Percentiles rank a stretch among this genome's conserved stretches.
Evolutionary conservation across 2,888 invertebrate genomes (phyloP).

Genomic region (Nephrotoma flavescens): DNA sequence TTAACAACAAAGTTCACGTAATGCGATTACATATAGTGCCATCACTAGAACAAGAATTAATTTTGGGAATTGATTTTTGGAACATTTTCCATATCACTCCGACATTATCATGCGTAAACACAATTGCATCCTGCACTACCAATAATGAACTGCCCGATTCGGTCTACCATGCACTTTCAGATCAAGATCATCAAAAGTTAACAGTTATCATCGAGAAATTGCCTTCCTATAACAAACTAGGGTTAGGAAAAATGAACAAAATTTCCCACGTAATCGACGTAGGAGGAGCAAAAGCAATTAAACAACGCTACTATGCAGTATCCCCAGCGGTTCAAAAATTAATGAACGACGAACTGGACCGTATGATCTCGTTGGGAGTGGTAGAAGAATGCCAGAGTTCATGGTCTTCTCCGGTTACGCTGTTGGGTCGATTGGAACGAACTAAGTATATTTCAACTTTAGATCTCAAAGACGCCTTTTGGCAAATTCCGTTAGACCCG

Average conservation of each 20-base stretch:
- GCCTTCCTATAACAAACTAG: not conserved
- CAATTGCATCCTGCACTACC: not conserved
- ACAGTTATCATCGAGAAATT: not conserved
- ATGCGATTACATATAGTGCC: not conserved
- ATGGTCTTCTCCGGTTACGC: constrained; percentile 19
- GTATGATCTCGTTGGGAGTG: constrained; percentile 18
- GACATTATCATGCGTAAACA: not conserved
- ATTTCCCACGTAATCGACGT: constrained; percentile 12
- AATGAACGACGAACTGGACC: constrained; percentile 17
- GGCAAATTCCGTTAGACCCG: too few species aligned
- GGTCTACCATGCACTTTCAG: not conserved
- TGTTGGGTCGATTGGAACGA: too few species aligned
- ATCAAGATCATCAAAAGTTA: not conserved
- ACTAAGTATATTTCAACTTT: too few species aligned
- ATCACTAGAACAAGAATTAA: not conserved
- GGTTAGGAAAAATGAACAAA: constrained; percentile 10
- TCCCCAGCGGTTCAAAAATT: constrained; percentile 12
- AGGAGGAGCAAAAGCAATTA: constrained; percentile 11
- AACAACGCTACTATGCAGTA: constrained; percentile 13
- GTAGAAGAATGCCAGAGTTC: constrained; percentile 18
- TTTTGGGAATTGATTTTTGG: not conserved
- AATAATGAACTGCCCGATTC: not conserved
- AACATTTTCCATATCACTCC: not conserved
- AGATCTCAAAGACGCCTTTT: too few species aligned
- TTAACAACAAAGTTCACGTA: not conserved